These are phyloP conservation scores for Apeltes quadracus DNA, from an alignment of 2,113 vertebrate genomes.

Conservation along the genomic window DNA sequence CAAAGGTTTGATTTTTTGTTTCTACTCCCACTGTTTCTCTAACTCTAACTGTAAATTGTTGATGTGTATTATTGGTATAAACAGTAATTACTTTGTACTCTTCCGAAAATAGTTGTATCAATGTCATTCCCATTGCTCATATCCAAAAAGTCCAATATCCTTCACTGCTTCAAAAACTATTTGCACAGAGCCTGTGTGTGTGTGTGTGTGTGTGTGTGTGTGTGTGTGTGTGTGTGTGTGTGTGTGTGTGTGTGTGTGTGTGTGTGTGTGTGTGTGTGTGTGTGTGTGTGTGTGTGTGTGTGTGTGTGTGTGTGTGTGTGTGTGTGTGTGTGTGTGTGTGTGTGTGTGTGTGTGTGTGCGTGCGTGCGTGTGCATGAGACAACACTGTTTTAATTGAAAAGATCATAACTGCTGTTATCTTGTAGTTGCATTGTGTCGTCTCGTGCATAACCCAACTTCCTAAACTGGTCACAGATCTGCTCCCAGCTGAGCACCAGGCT, in stretches of 20 bases:
- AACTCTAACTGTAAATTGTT: not conserved
- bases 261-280: no score
- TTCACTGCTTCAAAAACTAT: not conserved
- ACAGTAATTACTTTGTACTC: not conserved
- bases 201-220: no score
- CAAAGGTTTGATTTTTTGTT: not conserved
- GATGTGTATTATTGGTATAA: not conserved
- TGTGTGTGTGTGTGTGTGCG: no score
- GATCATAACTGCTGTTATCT: not conserved
- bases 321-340: not conserved
- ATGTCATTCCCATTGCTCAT: not conserved
- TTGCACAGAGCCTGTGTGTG: no score
- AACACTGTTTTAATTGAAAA: not conserved
- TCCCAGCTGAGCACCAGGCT: slow-evolving; percentile 96
- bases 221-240: no score
- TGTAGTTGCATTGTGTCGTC: not conserved
- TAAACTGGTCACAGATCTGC: slow-evolving; percentile 86
- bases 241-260: no score
- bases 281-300: no score
- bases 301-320: no score
- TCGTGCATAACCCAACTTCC: not conserved
- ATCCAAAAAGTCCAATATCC: not conserved
- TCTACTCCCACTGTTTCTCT: not conserved
- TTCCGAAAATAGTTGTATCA: no score
- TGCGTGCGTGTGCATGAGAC: not conserved